Evolutionary conservation across 1,140 invertebrate species (phyloP).

Genomic region (Zeugodacus cucurbitae): DNA sequence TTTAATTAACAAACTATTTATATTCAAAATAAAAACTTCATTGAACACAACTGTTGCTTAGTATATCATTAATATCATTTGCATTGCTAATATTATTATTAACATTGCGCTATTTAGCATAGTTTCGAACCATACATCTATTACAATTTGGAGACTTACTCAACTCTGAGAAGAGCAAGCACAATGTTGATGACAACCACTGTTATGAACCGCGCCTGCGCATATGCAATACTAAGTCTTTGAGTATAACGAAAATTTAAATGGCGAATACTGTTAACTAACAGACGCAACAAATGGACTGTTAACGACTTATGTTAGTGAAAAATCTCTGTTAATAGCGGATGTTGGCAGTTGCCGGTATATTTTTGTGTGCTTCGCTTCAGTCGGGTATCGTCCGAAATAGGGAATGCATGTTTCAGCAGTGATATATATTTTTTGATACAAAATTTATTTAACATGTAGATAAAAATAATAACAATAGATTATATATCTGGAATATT

Average conservation of each 20-base stretch:
- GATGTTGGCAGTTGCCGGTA: no score
- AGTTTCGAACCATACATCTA: constrained; percentile 10
- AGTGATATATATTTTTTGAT: no score
- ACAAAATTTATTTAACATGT: no score
- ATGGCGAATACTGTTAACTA: neutral
- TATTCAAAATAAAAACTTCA: no score
- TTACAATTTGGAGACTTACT: neutral
- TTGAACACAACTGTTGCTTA: no score
- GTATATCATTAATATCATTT: no score
- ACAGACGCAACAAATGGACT: neutral
- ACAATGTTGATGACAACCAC: neutral
- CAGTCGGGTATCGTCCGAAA: neutral
- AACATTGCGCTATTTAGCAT: neutral
- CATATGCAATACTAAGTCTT: neutral
- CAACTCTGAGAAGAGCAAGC: neutral
- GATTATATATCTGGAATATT: no score
- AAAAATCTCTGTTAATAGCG: neutral
- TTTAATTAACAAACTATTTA: no score
- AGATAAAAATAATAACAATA: no score
- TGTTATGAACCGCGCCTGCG: neutral
- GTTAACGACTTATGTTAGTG: neutral
- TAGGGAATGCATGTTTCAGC: neutral
- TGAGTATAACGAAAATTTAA: neutral
- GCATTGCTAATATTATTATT: no score
- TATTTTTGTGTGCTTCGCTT: neutral